Evolutionary conservation across 1,140 invertebrate genomes (phyloP).

Genomic region (Pseudachorutes palmiensis): DNA sequence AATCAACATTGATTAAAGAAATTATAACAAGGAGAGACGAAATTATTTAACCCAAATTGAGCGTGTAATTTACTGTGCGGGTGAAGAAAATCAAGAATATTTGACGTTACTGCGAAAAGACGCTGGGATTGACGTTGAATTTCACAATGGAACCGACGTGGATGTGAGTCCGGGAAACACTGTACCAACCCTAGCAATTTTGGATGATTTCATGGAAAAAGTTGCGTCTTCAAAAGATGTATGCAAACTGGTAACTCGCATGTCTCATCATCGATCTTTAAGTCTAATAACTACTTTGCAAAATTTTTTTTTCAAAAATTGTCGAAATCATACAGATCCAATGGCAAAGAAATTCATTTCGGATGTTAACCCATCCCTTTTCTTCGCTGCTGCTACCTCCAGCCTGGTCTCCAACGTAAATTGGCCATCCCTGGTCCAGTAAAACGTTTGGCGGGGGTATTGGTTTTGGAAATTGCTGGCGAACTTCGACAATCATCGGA

Average conservation of each 20-base stretch:
- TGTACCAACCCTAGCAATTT: slow-evolving; percentile 7
- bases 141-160: slow-evolving; percentile 13
- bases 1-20: slow-evolving; percentile 9
- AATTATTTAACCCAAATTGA: slow-evolving; percentile 14
- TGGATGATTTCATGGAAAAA: slow-evolving; percentile 28
- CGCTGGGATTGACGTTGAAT: slow-evolving; percentile 6
- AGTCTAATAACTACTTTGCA: slow-evolving; percentile 9
- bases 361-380: not conserved
- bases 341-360: not conserved
- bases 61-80: slow-evolving; percentile 22
- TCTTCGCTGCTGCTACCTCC: not conserved
- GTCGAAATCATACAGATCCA: not conserved
- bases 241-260: slow-evolving; percentile 10
- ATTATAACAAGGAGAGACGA: slow-evolving; percentile 17
- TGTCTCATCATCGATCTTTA: slow-evolving; percentile 20
- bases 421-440: not conserved
- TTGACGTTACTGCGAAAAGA: not conserved
- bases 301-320: slow-evolving; percentile 20
- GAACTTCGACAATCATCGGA: not conserved
- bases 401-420: not conserved
- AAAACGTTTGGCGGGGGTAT: not conserved
- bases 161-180: slow-evolving; percentile 3
- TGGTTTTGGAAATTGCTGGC: not conserved
- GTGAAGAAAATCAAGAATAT: slow-evolving; percentile 7
- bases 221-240: not conserved